These are phyloP conservation scores for Palythoa caribaeorum DNA, from an alignment of 92 coral and sea anemone genomes.

Conservation along the genomic window DNA sequence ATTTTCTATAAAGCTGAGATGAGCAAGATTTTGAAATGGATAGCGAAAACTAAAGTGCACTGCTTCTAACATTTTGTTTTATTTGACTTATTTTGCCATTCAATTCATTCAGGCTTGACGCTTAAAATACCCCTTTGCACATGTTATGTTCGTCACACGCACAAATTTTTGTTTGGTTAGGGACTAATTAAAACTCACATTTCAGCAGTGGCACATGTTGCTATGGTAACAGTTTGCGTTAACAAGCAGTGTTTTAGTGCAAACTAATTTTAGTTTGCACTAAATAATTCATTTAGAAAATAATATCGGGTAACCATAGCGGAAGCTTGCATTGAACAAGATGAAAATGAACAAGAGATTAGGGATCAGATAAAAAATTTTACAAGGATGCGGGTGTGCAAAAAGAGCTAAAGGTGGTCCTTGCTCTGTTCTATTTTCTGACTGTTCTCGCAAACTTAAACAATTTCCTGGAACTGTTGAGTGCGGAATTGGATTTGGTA, in stretches of 20 bases:
- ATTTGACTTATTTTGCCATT: too few species aligned
- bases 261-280: not conserved
- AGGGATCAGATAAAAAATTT: not conserved
- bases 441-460: slow-evolving; percentile 31
- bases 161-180: too few species aligned
- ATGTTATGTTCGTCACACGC: too few species aligned
- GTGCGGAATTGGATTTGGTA: not conserved
- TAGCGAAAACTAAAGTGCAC: too few species aligned
- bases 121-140: too few species aligned
- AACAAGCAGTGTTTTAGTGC: not conserved
- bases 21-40: too few species aligned
- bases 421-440: slow-evolving; percentile 38
- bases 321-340: not conserved
- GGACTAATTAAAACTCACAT: too few species aligned
- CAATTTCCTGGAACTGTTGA: slow-evolving; percentile 52
- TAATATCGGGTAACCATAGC: not conserved
- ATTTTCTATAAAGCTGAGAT: too few species aligned
- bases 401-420: slow-evolving; percentile 37
- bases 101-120: too few species aligned
- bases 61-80: too few species aligned
- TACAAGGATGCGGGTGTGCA: slow-evolving; percentile 48
- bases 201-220: not conserved
- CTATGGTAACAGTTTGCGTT: not conserved
- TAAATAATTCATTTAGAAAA: not conserved
- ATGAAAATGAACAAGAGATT: not conserved